Evolutionary conservation across 2,888 invertebrate species (phyloP), one percentile per base, ranked within the genome.

Genomic region (Euphydryas editha): DNA sequence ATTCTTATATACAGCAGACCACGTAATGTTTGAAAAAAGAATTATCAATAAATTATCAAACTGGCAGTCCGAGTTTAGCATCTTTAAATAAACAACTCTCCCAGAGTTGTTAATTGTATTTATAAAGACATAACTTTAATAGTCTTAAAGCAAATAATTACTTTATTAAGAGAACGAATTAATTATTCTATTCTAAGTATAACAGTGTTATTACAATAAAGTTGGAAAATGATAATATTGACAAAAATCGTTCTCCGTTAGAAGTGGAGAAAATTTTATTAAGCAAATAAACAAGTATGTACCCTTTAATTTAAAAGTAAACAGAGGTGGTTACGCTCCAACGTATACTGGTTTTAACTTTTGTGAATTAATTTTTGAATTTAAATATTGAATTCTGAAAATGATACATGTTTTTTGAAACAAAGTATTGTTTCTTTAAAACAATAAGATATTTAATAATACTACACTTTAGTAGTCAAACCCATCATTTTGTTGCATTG

Each of bases 231-330:
- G 42, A n/a, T 44, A n/a, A 44, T 44, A 44, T 44, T 44, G 42
- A 44, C 42, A 44, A 44, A 44, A 15, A 44, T 39, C 13, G 11
- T 11, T 8, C 39, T 3, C 11, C n/a, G 42, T 15, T 3, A 6
- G 42, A n/a, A n/a, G 4, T 6, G 15, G 42, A n/a, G 42, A n/a
- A 44, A 44, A 44, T 44, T 44, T 44, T n/a, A n/a, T 5, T n/a
- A 44, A 44, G 15, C 42, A n/a, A 44, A 44, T n/a, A 44, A 44
- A 44, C n/a, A 44, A n/a, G 42, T 15, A n/a, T 44, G 42, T n/a
- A n/a, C n/a, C n/a, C 42, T n/a, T 44, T 44, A 44, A 44, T 44
- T 44, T 44, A 4, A 44, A 44, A 44, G 42, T 44, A 44, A 44
- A 44, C 42, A 44, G n/a, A n/a, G 11, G 39, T n/a, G 42, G 42